Evolutionary conservation across 2,113 vertebrate genomes (phyloP).

Genomic region (Neoarius graeffei): DNA sequence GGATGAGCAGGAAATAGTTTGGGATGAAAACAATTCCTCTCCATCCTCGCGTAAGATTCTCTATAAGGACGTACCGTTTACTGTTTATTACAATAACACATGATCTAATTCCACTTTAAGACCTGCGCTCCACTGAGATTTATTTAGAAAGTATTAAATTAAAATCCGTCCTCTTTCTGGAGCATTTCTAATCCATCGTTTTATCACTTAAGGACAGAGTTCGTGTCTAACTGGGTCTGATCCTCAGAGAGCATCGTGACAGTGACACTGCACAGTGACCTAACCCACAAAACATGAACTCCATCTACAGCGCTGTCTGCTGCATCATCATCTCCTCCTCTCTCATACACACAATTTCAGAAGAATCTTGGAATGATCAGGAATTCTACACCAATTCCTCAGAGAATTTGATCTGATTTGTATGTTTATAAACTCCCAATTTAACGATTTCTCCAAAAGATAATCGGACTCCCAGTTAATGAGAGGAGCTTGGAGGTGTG

Average conservation of each 20-base stretch:
- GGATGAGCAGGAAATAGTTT: neutral
- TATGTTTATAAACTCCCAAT: neutral
- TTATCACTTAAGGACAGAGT: conserved; percentile 53
- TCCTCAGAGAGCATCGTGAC: conserved; percentile 52
- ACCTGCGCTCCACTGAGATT: neutral
- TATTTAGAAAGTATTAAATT: neutral
- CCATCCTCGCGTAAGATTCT: neutral
- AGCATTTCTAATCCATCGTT: conserved; percentile 27
- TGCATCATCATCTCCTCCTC: neutral
- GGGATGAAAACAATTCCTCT: neutral
- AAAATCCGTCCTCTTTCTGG: neutral
- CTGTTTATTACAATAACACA: too few relatives aligned
- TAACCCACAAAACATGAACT: conserved; percentile 65
- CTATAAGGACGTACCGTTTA: neutral
- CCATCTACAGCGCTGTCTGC: neutral
- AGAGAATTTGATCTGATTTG: neutral
- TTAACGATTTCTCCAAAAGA: neutral
- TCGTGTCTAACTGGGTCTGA: conserved; percentile 56
- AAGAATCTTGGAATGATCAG: neutral
- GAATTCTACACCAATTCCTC: neutral
- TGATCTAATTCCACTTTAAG: neutral
- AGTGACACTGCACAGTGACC: conserved; percentile 5
- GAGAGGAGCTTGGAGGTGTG: neutral
- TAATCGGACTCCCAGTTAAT: neutral
- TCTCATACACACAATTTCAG: neutral